These are phyloP conservation scores for Valencia hispanica DNA, from an alignment of 2,797 vertebrate genomes.

Conservation along the genomic window DNA sequence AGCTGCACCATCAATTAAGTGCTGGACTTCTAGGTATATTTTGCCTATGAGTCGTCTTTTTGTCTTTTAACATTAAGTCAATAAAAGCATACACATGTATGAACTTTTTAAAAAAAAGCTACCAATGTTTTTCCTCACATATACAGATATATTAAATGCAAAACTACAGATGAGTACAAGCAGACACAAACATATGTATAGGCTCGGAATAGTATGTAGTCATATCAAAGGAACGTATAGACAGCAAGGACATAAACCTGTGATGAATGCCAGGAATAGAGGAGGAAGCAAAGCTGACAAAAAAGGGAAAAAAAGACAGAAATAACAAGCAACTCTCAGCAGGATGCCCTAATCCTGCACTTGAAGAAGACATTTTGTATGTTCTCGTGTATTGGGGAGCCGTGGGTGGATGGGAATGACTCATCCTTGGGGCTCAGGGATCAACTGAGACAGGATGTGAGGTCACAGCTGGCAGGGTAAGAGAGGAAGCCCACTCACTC, in stretches of 20 bases:
- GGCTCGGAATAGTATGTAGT: not conserved
- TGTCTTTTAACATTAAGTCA: not conserved
- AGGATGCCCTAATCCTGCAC: constrained; percentile 37
- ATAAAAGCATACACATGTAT: not conserved
- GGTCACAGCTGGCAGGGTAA: constrained; percentile 64
- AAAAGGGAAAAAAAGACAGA: constrained; percentile 12
- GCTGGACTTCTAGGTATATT: not conserved
- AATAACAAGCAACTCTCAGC: constrained; percentile 37
- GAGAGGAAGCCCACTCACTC: constrained; percentile 84
- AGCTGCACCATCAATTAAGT: not conserved
- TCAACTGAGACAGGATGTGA: constrained; percentile 71
- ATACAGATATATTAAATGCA: not conserved
- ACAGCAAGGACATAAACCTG: constrained; percentile 19
- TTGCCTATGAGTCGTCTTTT: not conserved
- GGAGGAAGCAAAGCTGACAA: constrained; percentile 26
- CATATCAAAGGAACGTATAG: constrained; percentile 36
- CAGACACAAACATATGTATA: not conserved
- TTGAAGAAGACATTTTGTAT: constrained; percentile 36
- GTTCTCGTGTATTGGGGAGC: constrained; percentile 48
- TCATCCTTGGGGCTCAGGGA: constrained; percentile 65
- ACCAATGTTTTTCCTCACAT: not conserved
- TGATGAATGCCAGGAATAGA: constrained; percentile 6
- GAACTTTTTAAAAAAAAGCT: too few species aligned
- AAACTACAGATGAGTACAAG: not conserved
- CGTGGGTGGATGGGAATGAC: constrained; percentile 68